Evolutionary conservation across 2,888 invertebrate species (phyloP).

Genomic region (Eledona agricola): DNA sequence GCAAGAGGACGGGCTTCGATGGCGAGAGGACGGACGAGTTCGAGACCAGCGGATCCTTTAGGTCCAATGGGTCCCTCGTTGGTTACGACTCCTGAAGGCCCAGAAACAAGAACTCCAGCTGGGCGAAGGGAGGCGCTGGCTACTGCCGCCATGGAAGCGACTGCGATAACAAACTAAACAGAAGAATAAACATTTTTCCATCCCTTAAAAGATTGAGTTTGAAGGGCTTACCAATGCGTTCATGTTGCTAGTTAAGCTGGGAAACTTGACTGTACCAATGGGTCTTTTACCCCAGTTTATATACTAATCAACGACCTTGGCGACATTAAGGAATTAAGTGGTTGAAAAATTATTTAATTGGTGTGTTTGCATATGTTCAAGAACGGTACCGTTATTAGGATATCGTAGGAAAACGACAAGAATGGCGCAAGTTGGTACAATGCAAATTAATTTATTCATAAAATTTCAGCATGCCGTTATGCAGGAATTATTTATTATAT

Average conservation of each 20-base stretch:
- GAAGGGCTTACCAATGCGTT: too few species aligned
- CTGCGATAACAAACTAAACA: slow-evolving; percentile 38
- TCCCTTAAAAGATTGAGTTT: slow-evolving; percentile 35
- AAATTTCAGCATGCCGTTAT: slow-evolving; percentile 1
- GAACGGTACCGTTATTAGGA: slow-evolving; percentile 17
- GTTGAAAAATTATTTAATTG: slow-evolving; percentile 32
- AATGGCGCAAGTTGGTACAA: slow-evolving; percentile 1
- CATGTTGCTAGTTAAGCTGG: slow-evolving; percentile 6
- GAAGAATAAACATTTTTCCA: slow-evolving; percentile 28
- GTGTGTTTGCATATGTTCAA: slow-evolving; percentile 23
- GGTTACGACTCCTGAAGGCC: slow-evolving; percentile 36
- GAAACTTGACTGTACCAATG: slow-evolving; percentile 9
- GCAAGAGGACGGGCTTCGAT: too few species aligned
- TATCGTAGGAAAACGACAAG: slow-evolving; percentile 3
- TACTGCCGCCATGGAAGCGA: slow-evolving; percentile 39
- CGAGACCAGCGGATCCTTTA: too few species aligned
- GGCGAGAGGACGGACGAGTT: too few species aligned
- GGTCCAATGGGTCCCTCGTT: slow-evolving; percentile 33
- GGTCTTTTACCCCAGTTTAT: slow-evolving; percentile 41
- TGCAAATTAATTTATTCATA: slow-evolving; percentile 4
- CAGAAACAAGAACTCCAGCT: slow-evolving; percentile 29
- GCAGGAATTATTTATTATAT: too few species aligned
- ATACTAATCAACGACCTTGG: slow-evolving; percentile 43
- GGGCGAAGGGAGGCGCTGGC: slow-evolving; percentile 22
- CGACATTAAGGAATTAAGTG: slow-evolving; percentile 31